A percentile compares a stretch with the other conserved stretches of the same genome.
Conservation (phyloP, 2,888 invertebrate species). For the Xanthorhoe spadicearia region DNA sequence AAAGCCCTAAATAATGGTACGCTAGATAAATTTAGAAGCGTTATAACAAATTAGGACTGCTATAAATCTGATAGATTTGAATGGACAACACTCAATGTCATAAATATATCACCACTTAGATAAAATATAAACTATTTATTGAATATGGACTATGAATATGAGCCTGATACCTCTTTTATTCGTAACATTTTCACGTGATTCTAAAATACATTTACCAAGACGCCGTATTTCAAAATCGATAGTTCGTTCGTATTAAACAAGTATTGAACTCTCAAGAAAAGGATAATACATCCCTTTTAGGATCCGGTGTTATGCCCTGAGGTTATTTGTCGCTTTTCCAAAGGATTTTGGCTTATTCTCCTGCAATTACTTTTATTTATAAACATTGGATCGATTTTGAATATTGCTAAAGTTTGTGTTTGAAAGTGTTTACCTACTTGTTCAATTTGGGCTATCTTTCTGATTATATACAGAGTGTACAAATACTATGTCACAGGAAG, state of each 20-base stretch:
- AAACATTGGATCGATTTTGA: neutral
- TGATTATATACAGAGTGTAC: too few relatives aligned
- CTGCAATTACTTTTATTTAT: neutral
- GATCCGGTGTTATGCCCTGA: slow-evolving; percentile 7
- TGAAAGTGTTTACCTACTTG: neutral
- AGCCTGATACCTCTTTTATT: too few relatives aligned
- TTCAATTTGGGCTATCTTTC: neutral
- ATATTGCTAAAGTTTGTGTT: neutral
- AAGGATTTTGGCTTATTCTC: neutral
- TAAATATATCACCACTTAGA: too few relatives aligned
- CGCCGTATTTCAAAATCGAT: neutral
- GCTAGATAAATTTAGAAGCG: too few relatives aligned
- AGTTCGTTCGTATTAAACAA: neutral
- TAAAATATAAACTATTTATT: too few relatives aligned
- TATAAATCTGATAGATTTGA: too few relatives aligned
- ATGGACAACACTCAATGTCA: too few relatives aligned
- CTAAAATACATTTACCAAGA: neutral
- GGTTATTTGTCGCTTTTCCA: slow-evolving; percentile 11
- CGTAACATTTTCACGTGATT: neutral
- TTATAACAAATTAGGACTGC: too few relatives aligned
- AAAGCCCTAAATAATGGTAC: too few relatives aligned
- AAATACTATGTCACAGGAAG: too few relatives aligned
- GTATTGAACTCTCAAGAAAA: neutral
- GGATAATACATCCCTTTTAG: slow-evolving; percentile 8
- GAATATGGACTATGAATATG: too few relatives aligned